phyloP scores from a whole-genome alignment of 2,113 vertebrate species.

The Pundamilia nyererei region DNA sequence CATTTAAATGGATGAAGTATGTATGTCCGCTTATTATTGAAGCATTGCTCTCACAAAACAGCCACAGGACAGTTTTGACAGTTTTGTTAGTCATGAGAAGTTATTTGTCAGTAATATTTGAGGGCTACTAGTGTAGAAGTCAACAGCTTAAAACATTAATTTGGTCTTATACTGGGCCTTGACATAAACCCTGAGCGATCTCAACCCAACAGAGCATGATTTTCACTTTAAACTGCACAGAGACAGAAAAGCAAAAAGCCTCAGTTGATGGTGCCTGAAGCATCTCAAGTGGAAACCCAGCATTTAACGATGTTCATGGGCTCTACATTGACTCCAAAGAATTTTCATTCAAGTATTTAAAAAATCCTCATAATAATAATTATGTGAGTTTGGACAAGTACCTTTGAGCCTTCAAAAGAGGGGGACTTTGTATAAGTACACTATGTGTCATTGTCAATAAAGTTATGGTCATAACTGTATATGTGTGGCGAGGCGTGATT shows the following conservation, averaged over 20 bases:
- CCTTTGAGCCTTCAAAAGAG: background rate
- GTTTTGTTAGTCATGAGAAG: background rate
- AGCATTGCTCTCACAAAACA: background rate
- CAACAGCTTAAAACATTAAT: background rate
- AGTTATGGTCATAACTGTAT: background rate
- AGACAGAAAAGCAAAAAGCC: background rate
- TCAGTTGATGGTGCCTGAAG: rapidly evolving
- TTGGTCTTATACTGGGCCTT: background rate
- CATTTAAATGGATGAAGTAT: slow-evolving; percentile 74
- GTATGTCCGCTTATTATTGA: background rate
- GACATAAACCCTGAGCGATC: background rate
- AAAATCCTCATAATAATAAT: background rate
- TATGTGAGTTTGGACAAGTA: background rate
- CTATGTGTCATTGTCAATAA: rapidly evolving
- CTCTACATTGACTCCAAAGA: background rate
- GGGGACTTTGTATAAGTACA: rapidly evolving
- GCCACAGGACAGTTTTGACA: background rate
- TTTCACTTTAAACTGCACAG: background rate
- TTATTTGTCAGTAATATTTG: background rate
- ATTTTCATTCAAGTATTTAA: background rate
- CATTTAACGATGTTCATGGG: rapidly evolving
- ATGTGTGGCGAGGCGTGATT: background rate
- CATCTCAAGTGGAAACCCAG: background rate
- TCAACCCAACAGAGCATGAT: rapidly evolving
- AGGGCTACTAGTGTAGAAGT: rapidly evolving